phyloP scores from a whole-genome alignment of 2,113 vertebrate species.

The Myocastor coypus region DNA sequence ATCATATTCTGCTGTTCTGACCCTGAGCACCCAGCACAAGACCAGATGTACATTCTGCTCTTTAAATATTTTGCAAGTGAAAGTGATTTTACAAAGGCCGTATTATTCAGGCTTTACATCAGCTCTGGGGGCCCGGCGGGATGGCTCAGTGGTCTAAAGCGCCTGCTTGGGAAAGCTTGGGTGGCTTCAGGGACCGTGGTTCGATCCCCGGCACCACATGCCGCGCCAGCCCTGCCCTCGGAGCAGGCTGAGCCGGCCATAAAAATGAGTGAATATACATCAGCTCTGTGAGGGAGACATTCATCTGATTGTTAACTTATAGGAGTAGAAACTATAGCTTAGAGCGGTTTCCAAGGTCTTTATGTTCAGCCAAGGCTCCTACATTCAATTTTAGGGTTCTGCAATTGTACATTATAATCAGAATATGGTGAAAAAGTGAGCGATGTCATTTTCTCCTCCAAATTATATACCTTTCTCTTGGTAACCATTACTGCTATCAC shows the following conservation, averaged over 20 bases:
- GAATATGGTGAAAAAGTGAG: background rate
- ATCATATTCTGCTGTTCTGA: background rate
- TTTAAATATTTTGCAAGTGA: slow-evolving; percentile 28
- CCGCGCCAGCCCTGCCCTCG: no score
- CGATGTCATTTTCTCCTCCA: background rate
- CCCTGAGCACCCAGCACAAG: background rate
- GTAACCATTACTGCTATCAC: background rate
- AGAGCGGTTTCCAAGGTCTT: background rate
- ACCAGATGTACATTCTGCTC: background rate
- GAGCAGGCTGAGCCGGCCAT: no score
- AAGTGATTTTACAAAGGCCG: background rate
- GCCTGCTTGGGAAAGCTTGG: no score
- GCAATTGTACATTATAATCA: background rate
- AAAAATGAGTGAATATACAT: no score
- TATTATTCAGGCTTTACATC: background rate
- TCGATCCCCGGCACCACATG: no score
- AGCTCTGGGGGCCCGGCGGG: no score
- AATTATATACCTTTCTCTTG: background rate
- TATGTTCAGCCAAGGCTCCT: background rate
- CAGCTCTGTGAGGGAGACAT: background rate
- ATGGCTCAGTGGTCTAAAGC: no score
- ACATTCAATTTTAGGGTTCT: background rate
- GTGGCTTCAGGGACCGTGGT: no score
- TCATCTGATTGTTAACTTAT: background rate
- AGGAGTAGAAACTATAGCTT: background rate